These are phyloP conservation scores for Diplosoma virens DNA, from an alignment of 23 tunicate species.

Conservation along the genomic window DNA sequence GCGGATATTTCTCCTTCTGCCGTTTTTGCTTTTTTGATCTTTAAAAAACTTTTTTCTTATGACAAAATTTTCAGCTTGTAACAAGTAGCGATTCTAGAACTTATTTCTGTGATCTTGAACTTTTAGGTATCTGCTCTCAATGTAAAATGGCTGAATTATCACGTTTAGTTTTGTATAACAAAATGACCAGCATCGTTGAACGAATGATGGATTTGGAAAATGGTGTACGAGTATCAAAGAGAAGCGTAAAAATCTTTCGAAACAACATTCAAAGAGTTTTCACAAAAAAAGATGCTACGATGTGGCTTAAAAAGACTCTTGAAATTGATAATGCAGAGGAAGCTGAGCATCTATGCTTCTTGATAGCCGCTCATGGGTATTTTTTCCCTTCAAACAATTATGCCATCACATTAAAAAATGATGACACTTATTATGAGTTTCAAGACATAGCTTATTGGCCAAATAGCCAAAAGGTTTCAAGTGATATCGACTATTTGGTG, in stretches of 20 bases:
- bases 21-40: too few species aligned
- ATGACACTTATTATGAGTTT: slow-evolving; percentile 85
- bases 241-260: slow-evolving; percentile 86
- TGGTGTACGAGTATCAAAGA: slow-evolving; percentile 96
- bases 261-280: slow-evolving; percentile 95
- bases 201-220: slow-evolving; percentile 62
- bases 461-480: slow-evolving; percentile 95
- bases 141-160: slow-evolving; percentile 61
- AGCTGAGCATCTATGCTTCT: slow-evolving; percentile 89
- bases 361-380: slow-evolving; percentile 95
- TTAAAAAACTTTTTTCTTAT: too few species aligned
- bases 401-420: slow-evolving; percentile 87
- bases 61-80: too few species aligned
- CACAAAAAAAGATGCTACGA: slow-evolving; percentile 88
- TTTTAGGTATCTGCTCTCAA: too few species aligned
- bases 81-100: too few species aligned
- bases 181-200: slow-evolving; percentile 61
- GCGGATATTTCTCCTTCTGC: too few species aligned
- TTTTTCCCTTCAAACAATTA: slow-evolving; percentile 95
- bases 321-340: slow-evolving; percentile 64
- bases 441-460: slow-evolving; percentile 83
- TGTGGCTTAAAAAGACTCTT: slow-evolving; percentile 58
- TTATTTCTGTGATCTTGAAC: too few species aligned
- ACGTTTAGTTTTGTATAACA: slow-evolving; percentile 53
- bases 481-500: slow-evolving; percentile 86